phyloP scores from a whole-genome alignment of 2,113 vertebrate genomes.

The Greenwoodochromis staneri region DNA sequence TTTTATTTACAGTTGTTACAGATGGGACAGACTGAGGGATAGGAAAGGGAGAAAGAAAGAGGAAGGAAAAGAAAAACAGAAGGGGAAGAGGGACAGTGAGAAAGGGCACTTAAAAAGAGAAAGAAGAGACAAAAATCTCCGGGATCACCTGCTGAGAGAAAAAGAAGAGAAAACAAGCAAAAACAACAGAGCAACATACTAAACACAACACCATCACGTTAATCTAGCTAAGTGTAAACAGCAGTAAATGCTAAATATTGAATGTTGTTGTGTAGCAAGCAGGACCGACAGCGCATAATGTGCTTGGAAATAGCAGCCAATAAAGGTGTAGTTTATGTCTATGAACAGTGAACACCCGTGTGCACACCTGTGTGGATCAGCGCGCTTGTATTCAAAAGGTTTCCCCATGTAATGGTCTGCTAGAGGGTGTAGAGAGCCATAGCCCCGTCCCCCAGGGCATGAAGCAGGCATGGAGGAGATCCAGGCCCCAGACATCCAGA shows the following conservation, averaged over 20 bases:
- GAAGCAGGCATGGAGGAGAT: too few species aligned
- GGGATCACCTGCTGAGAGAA: too few species aligned
- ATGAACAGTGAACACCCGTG: too few species aligned
- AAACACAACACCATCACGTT: neutral
- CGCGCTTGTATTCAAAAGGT: too few species aligned
- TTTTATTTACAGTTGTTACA: neutral
- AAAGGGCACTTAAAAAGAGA: accelerated
- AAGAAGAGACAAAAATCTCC: accelerated
- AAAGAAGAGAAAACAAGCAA: accelerated
- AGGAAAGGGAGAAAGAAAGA: neutral
- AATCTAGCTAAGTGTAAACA: neutral
- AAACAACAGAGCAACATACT: neutral
- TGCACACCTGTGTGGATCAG: too few species aligned
- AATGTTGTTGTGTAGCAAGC: accelerated
- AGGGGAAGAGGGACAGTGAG: accelerated
- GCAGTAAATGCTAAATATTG: neutral
- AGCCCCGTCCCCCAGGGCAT: too few species aligned
- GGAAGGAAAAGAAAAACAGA: accelerated
- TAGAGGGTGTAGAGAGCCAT: too few species aligned
- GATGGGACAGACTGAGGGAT: accelerated
- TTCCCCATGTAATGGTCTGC: too few species aligned
- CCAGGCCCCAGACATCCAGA: too few species aligned
- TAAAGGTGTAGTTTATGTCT: accelerated
- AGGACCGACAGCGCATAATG: too few species aligned
- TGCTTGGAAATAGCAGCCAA: accelerated